Base-by-base conservation (phyloP, 2,888 invertebrate genomes). In the Epinotia brunnichana region DNA sequence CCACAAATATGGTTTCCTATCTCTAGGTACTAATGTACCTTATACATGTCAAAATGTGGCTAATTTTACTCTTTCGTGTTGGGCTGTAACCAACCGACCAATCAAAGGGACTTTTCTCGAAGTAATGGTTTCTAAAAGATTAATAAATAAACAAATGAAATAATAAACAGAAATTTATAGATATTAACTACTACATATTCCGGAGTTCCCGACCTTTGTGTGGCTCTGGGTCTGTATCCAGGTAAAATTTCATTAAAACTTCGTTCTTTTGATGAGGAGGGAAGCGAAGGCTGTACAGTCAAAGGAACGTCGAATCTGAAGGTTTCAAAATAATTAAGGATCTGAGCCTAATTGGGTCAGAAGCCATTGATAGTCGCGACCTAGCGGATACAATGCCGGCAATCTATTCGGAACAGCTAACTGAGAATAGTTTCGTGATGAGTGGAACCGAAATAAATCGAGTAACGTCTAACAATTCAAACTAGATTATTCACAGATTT, bases 351-450 rank as follows among this genome's bases (percentile, higher is more conserved):
- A 68, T 39, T 68, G 24, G 68, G 56, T 62, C 56, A 51, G 61
- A 67, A 67, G 61, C 68, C 51, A 62, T 73, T 70, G 68, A 71
- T 75, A 74, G 70, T 75, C 70, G 69, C 74, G 70, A 71, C 81
- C 57, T 56, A 48, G n/a, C 48, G 7, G 3, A n/a, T 61, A 72
- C 76, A 73, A 73, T 69, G 77, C 75, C 76, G 75, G 77, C 77
- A 70, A 75, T 75, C 75, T 53, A 17, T 54, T 35, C 74, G 35
- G 70, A 76, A 72, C 75, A 76, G 78, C 76, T 77, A 82, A 82
- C 81, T 84, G 75, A 74, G 79, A 79, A 79, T 84, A 78, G 86
- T 91, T 89, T 85, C 88, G 90, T 87, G 87, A 89, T 80, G 74
- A 76, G 78, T 69, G 79, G 53, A 81, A 82, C 85, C 79, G 80